Percentiles rank a stretch among this genome's conserved stretches.
These are phyloP conservation scores for Alaudala cheleensis DNA, from an alignment of 2,113 vertebrate genomes.

Conservation along the genomic window DNA sequence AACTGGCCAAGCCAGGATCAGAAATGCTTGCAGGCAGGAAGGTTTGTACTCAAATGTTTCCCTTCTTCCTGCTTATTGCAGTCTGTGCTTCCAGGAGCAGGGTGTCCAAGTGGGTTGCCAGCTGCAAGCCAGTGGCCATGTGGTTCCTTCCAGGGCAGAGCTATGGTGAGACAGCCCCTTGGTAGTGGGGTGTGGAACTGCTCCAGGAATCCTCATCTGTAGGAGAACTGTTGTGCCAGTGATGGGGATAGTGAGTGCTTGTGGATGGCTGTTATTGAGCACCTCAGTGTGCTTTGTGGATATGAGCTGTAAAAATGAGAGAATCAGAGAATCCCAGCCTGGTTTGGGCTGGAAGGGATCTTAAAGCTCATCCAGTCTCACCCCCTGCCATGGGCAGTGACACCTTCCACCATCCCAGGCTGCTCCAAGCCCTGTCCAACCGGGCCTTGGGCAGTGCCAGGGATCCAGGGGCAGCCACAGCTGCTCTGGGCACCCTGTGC, in stretches of 20 bases:
- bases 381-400: background rate
- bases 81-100: background rate
- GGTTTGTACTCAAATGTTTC: background rate
- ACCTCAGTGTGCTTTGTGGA: background rate
- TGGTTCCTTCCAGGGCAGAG: background rate
- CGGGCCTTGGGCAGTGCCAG: background rate
- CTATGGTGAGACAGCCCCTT: background rate
- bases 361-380: background rate
- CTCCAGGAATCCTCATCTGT: background rate
- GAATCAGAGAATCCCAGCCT: background rate
- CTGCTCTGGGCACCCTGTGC: background rate
- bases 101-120: background rate
- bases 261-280: background rate
- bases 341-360: background rate
- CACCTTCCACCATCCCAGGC: accelerated
- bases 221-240: background rate
- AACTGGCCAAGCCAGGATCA: background rate
- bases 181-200: background rate
- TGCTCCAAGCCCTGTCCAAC: accelerated
- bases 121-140: background rate
- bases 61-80: background rate
- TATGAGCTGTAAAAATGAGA: background rate
- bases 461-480: background rate
- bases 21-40: background rate
- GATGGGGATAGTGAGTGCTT: accelerated